Evolutionary conservation across 2,113 vertebrate species (phyloP).

Genomic region (Oenanthe oenanthe): DNA sequence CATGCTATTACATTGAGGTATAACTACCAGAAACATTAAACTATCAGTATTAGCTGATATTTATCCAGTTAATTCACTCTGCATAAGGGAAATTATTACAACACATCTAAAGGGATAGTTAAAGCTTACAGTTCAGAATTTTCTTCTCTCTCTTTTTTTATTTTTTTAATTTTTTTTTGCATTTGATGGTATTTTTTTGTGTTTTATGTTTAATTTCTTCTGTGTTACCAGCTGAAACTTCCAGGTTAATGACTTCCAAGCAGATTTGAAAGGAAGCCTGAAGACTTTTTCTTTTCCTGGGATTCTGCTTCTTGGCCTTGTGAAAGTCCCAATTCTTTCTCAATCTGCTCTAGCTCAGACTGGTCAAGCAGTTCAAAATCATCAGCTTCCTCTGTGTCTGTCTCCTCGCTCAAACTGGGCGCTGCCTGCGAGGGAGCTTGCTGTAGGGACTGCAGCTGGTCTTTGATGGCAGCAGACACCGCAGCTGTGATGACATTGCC

Average conservation of each 20-base stretch:
- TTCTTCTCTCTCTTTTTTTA: not conserved
- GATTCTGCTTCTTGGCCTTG: constrained; percentile 70
- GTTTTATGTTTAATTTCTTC: constrained; percentile 65
- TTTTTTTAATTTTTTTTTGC: not conserved
- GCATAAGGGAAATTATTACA: constrained; percentile 69
- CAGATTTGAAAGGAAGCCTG: constrained; percentile 92
- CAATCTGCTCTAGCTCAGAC: constrained; percentile 95
- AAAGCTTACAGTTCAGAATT: constrained; percentile 76
- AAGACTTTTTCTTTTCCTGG: constrained; percentile 72
- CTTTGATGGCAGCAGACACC: constrained; percentile 87
- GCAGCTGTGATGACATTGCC: constrained; percentile 83
- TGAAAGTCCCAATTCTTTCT: constrained; percentile 86
- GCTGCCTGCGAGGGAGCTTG: constrained; percentile 49
- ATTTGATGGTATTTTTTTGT: constrained; percentile 42
- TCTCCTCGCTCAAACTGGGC: constrained; percentile 79
- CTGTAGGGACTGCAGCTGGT: constrained; percentile 78
- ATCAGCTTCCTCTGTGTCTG: constrained; percentile 91
- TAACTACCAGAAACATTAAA: constrained; percentile 75
- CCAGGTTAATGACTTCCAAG: constrained; percentile 86
- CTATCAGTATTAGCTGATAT: constrained; percentile 70
- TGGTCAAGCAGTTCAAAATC: constrained; percentile 99
- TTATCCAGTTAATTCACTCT: constrained; percentile 74
- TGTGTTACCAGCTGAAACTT: constrained; percentile 19
- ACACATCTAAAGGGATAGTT: constrained; percentile 76
- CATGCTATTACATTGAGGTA: constrained; percentile 77